A percentile compares a stretch with the other conserved stretches of the same genome.
These are phyloP conservation scores for Diphyllodes magnificus DNA, from an alignment of 2,113 vertebrate species.

Conservation along the genomic window DNA sequence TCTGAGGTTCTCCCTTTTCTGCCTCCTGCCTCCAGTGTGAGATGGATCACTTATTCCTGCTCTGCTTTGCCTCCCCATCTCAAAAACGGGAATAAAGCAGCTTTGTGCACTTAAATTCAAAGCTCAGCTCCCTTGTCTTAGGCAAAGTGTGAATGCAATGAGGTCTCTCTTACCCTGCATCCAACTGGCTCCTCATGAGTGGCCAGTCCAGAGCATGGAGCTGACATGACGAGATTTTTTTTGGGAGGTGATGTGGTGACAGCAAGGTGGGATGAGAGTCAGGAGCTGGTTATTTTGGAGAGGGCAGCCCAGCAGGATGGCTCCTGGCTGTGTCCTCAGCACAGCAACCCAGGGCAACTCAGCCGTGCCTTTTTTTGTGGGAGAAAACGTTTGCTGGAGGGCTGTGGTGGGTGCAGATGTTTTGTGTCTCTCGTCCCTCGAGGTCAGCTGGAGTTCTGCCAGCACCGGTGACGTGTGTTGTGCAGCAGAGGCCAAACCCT, in stretches of 20 bases:
- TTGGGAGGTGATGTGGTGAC: neutral
- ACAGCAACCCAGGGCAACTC: neutral
- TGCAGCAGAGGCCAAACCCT: conserved; percentile 5
- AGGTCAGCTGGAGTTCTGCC: conserved; percentile 44
- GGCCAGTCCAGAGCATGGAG: neutral
- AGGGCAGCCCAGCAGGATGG: neutral
- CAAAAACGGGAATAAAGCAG: neutral
- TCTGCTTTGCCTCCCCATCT: neutral
- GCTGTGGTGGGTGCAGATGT: conserved; percentile 19
- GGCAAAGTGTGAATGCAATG: neutral
- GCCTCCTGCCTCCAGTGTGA: neutral
- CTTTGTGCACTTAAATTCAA: neutral
- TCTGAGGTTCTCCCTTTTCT: neutral
- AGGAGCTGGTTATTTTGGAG: neutral
- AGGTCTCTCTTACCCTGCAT: neutral
- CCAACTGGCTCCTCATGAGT: neutral
- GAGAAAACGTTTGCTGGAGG: neutral
- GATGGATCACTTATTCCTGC: neutral
- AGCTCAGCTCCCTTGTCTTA: neutral
- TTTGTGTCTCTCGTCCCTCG: neutral
- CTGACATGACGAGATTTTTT: neutral
- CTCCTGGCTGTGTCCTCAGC: neutral
- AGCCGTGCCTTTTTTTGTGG: neutral
- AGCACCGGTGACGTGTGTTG: neutral
- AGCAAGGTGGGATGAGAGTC: neutral